phyloP scores from a whole-genome alignment of 2,888 invertebrate species.

The Orthonychiurus folsomi region DNA sequence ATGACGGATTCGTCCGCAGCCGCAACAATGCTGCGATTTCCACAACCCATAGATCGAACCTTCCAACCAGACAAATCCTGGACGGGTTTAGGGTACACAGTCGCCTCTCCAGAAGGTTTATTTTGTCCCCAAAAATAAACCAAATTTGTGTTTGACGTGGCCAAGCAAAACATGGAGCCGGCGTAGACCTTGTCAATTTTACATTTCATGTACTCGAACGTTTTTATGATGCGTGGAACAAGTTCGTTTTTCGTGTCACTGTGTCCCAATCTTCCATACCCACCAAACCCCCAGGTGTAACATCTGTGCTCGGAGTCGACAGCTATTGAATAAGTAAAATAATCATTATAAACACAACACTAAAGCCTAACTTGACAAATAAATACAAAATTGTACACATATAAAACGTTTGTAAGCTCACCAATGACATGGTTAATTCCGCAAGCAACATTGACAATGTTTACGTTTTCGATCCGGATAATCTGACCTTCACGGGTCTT shows the following conservation, averaged over 20 bases:
- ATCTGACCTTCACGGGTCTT: conserved; percentile 78
- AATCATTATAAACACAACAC: no score
- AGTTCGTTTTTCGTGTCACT: conserved; percentile 86
- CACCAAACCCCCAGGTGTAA: conserved; percentile 93
- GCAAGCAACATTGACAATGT: conserved; percentile 81
- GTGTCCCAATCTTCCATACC: conserved; percentile 86
- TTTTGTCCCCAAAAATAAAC: conserved; percentile 81
- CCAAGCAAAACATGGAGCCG: conserved; percentile 18
- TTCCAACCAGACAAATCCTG: conserved; percentile 92
- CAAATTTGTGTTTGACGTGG: conserved; percentile 11
- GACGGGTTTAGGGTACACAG: conserved; percentile 92
- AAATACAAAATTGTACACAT: no score
- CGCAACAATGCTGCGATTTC: conserved; percentile 72
- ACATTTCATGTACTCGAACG: conserved; percentile 1
- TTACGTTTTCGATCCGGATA: conserved; percentile 66
- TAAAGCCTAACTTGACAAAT: no score
- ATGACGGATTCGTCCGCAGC: conserved; percentile 53
- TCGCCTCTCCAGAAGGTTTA: conserved; percentile 72
- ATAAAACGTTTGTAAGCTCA: no score
- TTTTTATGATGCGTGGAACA: conserved; percentile 53
- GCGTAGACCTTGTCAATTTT: neutral
- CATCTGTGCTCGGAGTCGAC: conserved; percentile 80
- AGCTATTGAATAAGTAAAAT: no score
- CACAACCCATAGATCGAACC: conserved; percentile 71
- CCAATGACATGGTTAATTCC: conserved; percentile 79